These are phyloP conservation scores for Ganaspis brasiliensis DNA, from an alignment of 2,888 invertebrate genomes.

Conservation along the genomic window DNA sequence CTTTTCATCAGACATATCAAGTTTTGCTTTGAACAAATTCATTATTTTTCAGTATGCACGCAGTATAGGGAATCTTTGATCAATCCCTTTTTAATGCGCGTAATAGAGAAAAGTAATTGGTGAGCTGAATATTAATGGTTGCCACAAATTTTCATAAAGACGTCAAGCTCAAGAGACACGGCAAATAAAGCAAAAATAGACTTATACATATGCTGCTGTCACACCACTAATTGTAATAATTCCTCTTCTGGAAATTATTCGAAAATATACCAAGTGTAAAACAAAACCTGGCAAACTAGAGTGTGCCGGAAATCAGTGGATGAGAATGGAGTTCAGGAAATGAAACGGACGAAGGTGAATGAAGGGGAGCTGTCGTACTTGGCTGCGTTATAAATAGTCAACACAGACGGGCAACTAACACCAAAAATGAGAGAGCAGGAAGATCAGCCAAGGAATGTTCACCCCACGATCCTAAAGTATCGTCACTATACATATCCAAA, in stretches of 20 bases:
- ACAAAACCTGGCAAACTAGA: constrained; percentile 24
- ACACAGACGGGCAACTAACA: constrained; percentile 67
- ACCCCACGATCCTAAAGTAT: constrained; percentile 65
- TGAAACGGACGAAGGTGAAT: constrained; percentile 36
- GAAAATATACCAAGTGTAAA: constrained; percentile 1
- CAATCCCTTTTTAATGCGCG: neutral
- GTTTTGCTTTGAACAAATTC: constrained; percentile 5
- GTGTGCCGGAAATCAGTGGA: constrained; percentile 30
- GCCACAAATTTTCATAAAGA: neutral
- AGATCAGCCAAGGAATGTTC: constrained; percentile 72
- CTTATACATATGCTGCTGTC: neutral
- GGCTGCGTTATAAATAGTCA: constrained; percentile 70
- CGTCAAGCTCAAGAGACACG: neutral
- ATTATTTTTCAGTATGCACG: constrained; percentile 17
- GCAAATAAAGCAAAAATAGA: neutral
- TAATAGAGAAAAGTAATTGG: constrained; percentile 22
- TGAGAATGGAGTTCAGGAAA: constrained; percentile 36
- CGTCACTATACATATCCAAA: constrained; percentile 57
- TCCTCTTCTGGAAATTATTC: neutral
- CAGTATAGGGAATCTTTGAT: neutral
- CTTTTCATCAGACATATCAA: constrained; percentile 25
- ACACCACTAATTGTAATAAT: constrained; percentile 9
- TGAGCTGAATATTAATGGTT: neutral
- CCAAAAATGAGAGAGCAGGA: constrained; percentile 69
- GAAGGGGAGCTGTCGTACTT: constrained; percentile 61